phyloP scores from a whole-genome alignment of 2,113 vertebrate genomes.

The Sturnira hondurensis region DNA sequence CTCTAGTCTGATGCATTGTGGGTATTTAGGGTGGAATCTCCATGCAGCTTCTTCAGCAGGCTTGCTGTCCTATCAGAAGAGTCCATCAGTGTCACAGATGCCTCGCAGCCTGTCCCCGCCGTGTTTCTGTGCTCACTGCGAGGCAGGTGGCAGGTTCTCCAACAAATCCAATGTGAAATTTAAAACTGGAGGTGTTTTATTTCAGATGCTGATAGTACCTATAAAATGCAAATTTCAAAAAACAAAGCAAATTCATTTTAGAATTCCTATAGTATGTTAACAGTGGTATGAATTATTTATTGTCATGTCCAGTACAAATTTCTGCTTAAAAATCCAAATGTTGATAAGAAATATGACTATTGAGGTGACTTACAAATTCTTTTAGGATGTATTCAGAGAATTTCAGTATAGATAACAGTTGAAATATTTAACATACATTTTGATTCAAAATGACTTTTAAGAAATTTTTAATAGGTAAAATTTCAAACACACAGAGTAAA shows the following conservation, averaged over 20 bases:
- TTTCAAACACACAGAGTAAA: neutral
- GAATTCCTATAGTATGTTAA: neutral
- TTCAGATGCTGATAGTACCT: constrained; percentile 15
- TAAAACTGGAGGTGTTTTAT: constrained; percentile 6
- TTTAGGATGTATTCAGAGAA: neutral
- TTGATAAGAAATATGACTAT: neutral
- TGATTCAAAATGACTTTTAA: neutral
- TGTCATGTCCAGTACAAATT: neutral
- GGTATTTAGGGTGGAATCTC: neutral
- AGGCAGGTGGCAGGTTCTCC: neutral
- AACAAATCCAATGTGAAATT: neutral
- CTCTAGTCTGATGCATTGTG: constrained; percentile 18
- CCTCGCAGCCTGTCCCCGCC: neutral
- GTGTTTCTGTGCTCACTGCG: neutral
- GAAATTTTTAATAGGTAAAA: neutral
- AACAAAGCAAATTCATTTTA: neutral
- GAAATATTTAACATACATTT: neutral
- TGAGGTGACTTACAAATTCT: neutral
- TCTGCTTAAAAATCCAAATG: neutral
- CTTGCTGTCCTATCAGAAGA: neutral
- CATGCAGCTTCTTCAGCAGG: constrained; percentile 52
- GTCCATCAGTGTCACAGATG: neutral
- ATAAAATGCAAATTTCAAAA: constrained; percentile 8
- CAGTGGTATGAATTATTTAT: neutral
- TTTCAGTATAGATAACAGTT: neutral